These are phyloP conservation scores for Trissolcus brochymenae DNA, from an alignment of 2,888 invertebrate genomes.

Conservation along the genomic window DNA sequence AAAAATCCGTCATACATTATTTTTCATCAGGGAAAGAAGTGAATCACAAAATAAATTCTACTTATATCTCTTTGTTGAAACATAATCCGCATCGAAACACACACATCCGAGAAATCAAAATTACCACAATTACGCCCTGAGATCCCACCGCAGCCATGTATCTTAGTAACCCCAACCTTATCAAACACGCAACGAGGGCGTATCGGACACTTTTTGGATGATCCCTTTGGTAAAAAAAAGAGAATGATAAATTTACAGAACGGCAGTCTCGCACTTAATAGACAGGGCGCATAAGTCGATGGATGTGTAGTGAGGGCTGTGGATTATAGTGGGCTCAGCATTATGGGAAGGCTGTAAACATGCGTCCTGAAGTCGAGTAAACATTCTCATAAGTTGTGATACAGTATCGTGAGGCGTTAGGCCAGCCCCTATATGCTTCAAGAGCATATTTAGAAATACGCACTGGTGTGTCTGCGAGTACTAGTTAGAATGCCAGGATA, in stretches of 20 bases:
- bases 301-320: conserved; percentile 49
- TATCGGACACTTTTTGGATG: conserved; percentile 37
- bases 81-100: conserved; percentile 22
- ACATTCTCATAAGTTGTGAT: conserved; percentile 66
- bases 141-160: conserved; percentile 19
- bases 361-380: conserved; percentile 57
- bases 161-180: conserved; percentile 35
- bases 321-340: conserved; percentile 54
- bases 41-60: conserved; percentile 11
- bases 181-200: conserved; percentile 39
- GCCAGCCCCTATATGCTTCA: conserved; percentile 59
- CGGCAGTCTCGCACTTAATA: conserved; percentile 51
- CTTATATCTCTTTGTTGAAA: conserved; percentile 6
- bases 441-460: conserved; percentile 50
- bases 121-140: conserved; percentile 34
- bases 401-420: conserved; percentile 59
- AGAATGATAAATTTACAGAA: conserved; percentile 52
- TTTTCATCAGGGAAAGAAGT: no score
- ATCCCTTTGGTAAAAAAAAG: conserved; percentile 34
- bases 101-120: conserved; percentile 34
- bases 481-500: conserved; percentile 41
- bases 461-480: conserved; percentile 25
- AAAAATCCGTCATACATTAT: no score
- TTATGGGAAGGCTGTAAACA: conserved; percentile 63
- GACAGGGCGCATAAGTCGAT: conserved; percentile 58